Conservation (phyloP, 2,113 vertebrate genomes). For the Myotis brandtii region DNA sequence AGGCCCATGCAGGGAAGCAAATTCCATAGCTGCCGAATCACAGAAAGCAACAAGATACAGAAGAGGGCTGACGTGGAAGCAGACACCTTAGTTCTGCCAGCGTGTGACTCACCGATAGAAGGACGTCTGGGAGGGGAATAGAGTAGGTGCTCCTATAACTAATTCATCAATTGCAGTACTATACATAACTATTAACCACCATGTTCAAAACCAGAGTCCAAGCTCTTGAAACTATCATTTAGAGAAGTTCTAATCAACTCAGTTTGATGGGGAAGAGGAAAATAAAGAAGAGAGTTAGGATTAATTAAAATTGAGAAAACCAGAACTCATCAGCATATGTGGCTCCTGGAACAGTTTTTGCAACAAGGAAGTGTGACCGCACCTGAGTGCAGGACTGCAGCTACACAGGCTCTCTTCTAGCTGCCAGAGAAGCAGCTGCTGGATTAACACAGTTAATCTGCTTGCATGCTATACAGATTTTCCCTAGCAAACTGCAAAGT, state of each 20-base stretch:
- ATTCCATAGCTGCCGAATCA: slow-evolving; percentile 73
- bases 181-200: neutral
- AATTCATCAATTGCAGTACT: neutral
- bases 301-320: slow-evolving; percentile 35
- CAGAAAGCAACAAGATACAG: slow-evolving; percentile 69
- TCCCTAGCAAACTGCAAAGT: slow-evolving; percentile 71
- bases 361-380: slow-evolving; percentile 11
- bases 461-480: slow-evolving; percentile 52
- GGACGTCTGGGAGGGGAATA: slow-evolving; percentile 27
- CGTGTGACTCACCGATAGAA: slow-evolving; percentile 47
- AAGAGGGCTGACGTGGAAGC: slow-evolving; percentile 66
- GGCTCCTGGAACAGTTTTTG: slow-evolving; percentile 31
- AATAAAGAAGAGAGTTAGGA: neutral
- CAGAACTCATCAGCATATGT: slow-evolving; percentile 9
- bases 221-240: slow-evolving; percentile 30
- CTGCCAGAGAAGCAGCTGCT: slow-evolving; percentile 59
- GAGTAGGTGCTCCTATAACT: slow-evolving; percentile 40
- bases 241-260: slow-evolving; percentile 47
- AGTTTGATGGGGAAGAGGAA: neutral
- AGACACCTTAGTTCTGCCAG: slow-evolving; percentile 76
- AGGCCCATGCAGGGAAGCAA: slow-evolving; percentile 76
- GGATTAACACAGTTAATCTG: slow-evolving; percentile 71
- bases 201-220: neutral
- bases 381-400: slow-evolving; percentile 29
- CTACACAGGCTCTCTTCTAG: neutral